These are phyloP conservation scores for Aurelia coerulea DNA, from an alignment of 30 jellyfish, hydroid and myxozoan genomes.

Conservation along the genomic window DNA sequence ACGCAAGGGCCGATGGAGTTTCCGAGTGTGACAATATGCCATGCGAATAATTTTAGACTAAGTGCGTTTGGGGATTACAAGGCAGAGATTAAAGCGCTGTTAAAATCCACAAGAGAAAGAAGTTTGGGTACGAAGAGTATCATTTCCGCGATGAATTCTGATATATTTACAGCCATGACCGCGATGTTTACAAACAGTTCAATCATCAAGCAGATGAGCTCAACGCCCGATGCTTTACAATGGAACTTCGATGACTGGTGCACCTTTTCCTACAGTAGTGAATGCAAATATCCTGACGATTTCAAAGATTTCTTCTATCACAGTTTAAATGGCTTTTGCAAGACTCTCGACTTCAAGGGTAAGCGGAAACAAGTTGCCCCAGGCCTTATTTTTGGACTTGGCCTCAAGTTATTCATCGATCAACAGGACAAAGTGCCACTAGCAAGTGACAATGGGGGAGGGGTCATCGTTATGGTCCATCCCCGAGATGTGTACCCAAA, in stretches of 20 bases:
- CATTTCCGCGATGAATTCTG: conserved; percentile 12
- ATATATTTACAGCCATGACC: neutral
- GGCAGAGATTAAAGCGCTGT: neutral
- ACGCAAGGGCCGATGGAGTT: conserved; percentile 5
- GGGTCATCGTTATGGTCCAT: conserved; percentile 35
- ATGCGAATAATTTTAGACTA: conserved; percentile 39
- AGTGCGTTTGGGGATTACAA: conserved; percentile 12
- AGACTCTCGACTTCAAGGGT: conserved; percentile 23
- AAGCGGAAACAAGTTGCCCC: conserved; percentile 40
- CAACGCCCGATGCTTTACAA: conserved; percentile 10
- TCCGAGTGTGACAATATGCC: conserved; percentile 58
- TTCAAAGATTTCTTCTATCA: conserved; percentile 33
- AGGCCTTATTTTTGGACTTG: conserved; percentile 19
- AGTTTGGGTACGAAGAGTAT: neutral
- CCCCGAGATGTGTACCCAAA: conserved; percentile 57
- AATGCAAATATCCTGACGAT: conserved; percentile 28
- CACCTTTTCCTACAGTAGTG: neutral
- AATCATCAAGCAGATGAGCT: conserved; percentile 9
- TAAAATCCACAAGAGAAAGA: neutral
- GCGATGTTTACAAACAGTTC: conserved; percentile 15
- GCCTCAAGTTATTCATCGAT: conserved; percentile 14
- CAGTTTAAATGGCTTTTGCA: conserved; percentile 30
- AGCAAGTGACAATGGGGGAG: conserved; percentile 16
- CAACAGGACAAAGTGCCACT: conserved; percentile 32
- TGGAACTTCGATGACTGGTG: conserved; percentile 53